Evolutionary conservation across 2,888 invertebrate genomes (phyloP).

Genomic region (Bombyx huttoni): DNA sequence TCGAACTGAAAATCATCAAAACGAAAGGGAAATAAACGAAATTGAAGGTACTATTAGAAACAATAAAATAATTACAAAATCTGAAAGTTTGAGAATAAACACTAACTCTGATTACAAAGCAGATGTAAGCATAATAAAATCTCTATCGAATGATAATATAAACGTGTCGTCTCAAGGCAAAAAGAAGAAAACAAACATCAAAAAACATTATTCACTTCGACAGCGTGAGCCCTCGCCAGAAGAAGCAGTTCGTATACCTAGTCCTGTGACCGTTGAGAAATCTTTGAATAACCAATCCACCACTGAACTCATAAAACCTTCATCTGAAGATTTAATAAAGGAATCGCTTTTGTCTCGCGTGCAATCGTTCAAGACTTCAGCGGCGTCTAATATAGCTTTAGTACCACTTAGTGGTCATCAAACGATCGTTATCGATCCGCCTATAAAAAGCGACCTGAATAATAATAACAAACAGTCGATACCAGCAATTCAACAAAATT

Average conservation of each 20-base stretch:
- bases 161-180: conserved; percentile 29
- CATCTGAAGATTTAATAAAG: conserved; percentile 33
- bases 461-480: conserved; percentile 14
- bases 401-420: conserved; percentile 66
- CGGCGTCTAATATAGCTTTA: conserved; percentile 60
- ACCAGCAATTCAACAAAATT: conserved; percentile 3
- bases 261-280: conserved; percentile 35
- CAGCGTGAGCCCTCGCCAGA: conserved; percentile 59
- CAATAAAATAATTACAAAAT: conserved; percentile 59
- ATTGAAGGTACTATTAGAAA: conserved; percentile 65
- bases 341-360: conserved; percentile 53
- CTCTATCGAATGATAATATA: conserved; percentile 54
- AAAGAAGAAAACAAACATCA: conserved; percentile 37
- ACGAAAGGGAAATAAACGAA: conserved; percentile 66
- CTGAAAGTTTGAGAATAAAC: conserved; percentile 49
- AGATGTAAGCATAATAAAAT: conserved; percentile 41
- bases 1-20: conserved; percentile 52
- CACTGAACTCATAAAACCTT: conserved; percentile 12
- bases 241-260: conserved; percentile 45
- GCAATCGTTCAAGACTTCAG: conserved; percentile 60
- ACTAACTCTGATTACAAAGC: conserved; percentile 33
- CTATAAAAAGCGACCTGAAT: conserved; percentile 29
- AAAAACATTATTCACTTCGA: conserved; percentile 63
- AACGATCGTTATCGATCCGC: conserved; percentile 66
- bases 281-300: neutral